These are phyloP conservation scores for Natator depressus DNA, from an alignment of 2,113 vertebrate genomes.

Conservation along the genomic window DNA sequence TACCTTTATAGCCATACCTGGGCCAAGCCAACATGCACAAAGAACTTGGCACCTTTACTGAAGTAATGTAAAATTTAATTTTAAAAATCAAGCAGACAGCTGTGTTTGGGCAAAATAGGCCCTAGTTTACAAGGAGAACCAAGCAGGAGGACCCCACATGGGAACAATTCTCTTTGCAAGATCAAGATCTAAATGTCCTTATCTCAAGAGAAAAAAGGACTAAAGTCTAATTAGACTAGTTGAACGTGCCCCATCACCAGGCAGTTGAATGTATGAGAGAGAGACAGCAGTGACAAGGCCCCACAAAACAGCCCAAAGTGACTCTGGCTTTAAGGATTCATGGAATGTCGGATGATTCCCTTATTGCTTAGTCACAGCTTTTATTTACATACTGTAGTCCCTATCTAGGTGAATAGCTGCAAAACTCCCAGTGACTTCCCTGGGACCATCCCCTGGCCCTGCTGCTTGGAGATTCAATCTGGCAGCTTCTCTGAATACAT, in stretches of 20 bases:
- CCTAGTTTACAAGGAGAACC: not conserved
- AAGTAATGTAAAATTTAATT: not conserved
- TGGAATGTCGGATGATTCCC: not conserved
- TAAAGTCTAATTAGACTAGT: not conserved
- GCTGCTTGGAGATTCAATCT: not conserved
- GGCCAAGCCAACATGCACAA: not conserved
- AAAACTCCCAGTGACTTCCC: not conserved
- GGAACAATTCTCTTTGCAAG: not conserved
- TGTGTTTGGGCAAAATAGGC: not conserved
- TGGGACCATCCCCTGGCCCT: not conserved
- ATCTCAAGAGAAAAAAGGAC: not conserved
- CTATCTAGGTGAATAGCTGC: not conserved
- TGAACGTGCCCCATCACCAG: not conserved
- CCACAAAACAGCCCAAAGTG: not conserved
- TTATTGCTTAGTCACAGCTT: not conserved
- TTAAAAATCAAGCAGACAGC: not conserved
- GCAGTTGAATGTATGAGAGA: not conserved
- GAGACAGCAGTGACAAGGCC: not conserved
- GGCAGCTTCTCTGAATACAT: rapidly evolving
- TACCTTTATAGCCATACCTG: not conserved
- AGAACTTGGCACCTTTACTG: not conserved
- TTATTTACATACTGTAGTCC: not conserved
- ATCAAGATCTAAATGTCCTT: not conserved
- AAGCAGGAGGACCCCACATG: rapidly evolving
- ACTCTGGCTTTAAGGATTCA: not conserved